Evolutionary conservation across 1,140 invertebrate genomes (phyloP), one percentile per base, ranked within the genome.

Genomic region (Drosophila mayri): DNA sequence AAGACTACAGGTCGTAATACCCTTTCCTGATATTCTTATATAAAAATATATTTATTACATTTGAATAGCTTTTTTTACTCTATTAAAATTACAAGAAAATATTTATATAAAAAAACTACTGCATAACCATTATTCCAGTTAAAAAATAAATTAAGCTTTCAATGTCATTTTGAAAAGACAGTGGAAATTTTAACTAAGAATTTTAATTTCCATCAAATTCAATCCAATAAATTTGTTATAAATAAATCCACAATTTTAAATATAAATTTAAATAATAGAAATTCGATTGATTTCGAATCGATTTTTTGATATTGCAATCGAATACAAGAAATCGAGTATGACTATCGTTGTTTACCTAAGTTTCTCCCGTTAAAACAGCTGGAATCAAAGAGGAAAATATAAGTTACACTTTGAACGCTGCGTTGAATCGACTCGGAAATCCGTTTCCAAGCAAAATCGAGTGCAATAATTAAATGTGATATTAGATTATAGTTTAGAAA

Each of bases 401-500:
- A 18, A 49, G 25, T 30, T 32, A 30, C 47, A 18, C 30, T 50
- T 20, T 12, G 5, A 18, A 11, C 49, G 49, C 44, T 35, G n/a
- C 49, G 49, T 62, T 35, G 44, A 46, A 20, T 46, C 58, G n/a
- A 32, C 38, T 28, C 40, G 28, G 37, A 22, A 64, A 43, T 32
- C 43, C n/a, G 20, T n/a, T 46, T 37, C 1, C 1, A 63, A 64
- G 14, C 10, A 37, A 3, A 18, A 28, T 10, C 20, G 0, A 55
- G 74, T 78, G 47, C 61, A 75, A 64, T 25, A 64, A 32, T 37
- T 41, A 18, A 30, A 10, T 46, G 65, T 72, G 68, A 65, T 46
- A 73, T 61, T 73, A 79, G 35, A n/a, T 41, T 25, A 38, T 65
- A 67, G 52, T 49, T 60, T 32, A 40, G 14, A n/a, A 25, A 38